These are phyloP conservation scores for Blennius ocellaris DNA, from an alignment of 2,113 vertebrate species.

Conservation along the genomic window DNA sequence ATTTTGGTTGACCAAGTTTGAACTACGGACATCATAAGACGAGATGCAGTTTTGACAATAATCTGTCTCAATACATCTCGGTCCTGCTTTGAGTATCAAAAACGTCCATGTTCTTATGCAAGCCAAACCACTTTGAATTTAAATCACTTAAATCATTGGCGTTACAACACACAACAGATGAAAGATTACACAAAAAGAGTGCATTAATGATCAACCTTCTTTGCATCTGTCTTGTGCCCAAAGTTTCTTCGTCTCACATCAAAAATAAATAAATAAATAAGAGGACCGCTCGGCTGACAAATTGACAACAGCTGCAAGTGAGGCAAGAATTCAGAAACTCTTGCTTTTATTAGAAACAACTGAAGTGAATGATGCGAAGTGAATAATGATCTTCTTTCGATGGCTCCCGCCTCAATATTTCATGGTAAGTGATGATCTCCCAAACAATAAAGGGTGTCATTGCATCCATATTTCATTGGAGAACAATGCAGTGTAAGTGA, in stretches of 20 bases:
- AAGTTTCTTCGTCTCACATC: constrained; percentile 45
- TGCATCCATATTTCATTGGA: constrained; percentile 77
- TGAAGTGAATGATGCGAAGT: constrained; percentile 70
- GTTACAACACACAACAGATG: constrained; percentile 16
- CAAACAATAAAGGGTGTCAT: constrained; percentile 70
- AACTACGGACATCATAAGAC: too few relatives aligned
- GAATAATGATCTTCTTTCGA: constrained; percentile 67
- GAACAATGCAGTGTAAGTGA: constrained; percentile 76
- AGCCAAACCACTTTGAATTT: constrained; percentile 3
- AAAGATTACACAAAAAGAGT: constrained; percentile 9
- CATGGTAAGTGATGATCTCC: constrained; percentile 76
- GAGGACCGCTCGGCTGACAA: constrained; percentile 44
- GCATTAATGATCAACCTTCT: constrained; percentile 20
- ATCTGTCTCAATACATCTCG: background rate
- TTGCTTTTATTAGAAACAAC: constrained; percentile 75
- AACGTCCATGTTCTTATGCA: background rate
- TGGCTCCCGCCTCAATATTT: constrained; percentile 71
- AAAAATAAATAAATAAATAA: constrained; percentile 5
- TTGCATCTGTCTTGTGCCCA: constrained; percentile 44
- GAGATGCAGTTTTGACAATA: background rate
- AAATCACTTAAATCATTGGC: constrained; percentile 32
- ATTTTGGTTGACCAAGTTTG: background rate
- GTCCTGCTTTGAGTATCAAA: background rate
- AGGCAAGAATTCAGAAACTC: constrained; percentile 64
- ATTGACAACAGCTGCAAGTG: constrained; percentile 73